These are phyloP conservation scores for Andrena marginata DNA, from an alignment of 2,888 invertebrate genomes.

Conservation along the genomic window DNA sequence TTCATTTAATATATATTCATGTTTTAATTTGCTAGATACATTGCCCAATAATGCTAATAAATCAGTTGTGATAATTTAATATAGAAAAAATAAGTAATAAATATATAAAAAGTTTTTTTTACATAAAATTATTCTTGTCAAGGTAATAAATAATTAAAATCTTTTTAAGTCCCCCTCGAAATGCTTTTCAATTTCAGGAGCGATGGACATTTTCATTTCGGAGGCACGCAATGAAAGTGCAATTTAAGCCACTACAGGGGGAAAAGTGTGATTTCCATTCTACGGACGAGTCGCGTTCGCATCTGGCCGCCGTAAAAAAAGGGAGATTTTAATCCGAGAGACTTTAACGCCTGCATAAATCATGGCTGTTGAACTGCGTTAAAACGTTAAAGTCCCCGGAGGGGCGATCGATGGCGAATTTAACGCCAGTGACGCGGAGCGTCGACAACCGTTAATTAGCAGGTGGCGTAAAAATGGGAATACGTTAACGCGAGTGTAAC, in stretches of 20 bases:
- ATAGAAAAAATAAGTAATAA: too few relatives aligned
- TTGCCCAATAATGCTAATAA: too few relatives aligned
- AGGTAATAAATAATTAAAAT: too few relatives aligned
- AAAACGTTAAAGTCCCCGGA: conserved; percentile 3
- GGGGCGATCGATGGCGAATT: conserved; percentile 2
- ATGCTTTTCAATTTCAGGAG: background rate
- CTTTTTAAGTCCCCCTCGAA: background rate
- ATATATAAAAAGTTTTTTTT: too few relatives aligned
- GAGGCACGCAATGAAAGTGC: background rate
- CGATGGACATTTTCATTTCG: background rate
- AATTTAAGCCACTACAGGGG: too few relatives aligned
- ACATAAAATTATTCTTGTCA: too few relatives aligned
- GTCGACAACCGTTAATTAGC: background rate
- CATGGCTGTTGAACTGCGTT: background rate
- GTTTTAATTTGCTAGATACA: too few relatives aligned
- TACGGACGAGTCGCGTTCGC: too few relatives aligned
- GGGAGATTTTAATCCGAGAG: conserved; percentile 15
- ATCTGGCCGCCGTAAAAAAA: background rate
- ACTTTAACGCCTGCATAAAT: conserved; percentile 45
- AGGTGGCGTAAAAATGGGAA: background rate
- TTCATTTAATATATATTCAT: too few relatives aligned
- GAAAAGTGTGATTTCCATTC: background rate
- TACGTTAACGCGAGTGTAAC: background rate
- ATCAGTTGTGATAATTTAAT: too few relatives aligned
- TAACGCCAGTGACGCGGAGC: background rate